Conservation (phyloP, 2,888 invertebrate species). For the Lumbricus terrestris region DNA sequence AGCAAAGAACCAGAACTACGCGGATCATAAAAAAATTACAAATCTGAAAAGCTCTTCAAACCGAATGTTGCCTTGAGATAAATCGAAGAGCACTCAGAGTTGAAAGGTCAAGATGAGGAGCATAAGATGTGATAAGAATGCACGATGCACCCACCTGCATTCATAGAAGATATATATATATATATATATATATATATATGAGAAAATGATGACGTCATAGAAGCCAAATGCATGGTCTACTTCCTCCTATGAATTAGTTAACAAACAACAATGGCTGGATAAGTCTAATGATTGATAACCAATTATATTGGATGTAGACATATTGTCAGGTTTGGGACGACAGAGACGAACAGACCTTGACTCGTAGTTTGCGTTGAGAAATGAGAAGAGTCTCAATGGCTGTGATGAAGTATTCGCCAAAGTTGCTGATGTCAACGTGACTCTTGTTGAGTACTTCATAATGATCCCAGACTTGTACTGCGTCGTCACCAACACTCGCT, state of each 20-base stretch:
- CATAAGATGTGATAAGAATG: no score
- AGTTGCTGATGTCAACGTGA: constrained; percentile 37
- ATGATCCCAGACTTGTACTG: constrained; percentile 27
- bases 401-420: constrained; percentile 37
- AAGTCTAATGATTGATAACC: background rate
- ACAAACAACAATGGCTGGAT: background rate
- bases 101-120: background rate
- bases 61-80: background rate
- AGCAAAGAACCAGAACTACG: background rate
- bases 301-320: no score
- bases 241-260: background rate
- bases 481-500: constrained; percentile 24
- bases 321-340: background rate
- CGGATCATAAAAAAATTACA: background rate
- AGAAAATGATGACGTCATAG: background rate
- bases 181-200: no score
- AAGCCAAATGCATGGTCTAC: background rate
- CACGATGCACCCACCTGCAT: background rate
- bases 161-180: no score
- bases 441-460: constrained; percentile 33
- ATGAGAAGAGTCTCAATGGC: constrained; percentile 38
- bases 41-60: background rate
- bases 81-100: background rate
- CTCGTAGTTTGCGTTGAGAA: constrained; percentile 34
- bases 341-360: constrained; percentile 31